Evolutionary conservation across 2,797 vertebrate genomes (phyloP), one percentile per base, ranked within the genome.

Genomic region (Craterocephalus amniculus): DNA sequence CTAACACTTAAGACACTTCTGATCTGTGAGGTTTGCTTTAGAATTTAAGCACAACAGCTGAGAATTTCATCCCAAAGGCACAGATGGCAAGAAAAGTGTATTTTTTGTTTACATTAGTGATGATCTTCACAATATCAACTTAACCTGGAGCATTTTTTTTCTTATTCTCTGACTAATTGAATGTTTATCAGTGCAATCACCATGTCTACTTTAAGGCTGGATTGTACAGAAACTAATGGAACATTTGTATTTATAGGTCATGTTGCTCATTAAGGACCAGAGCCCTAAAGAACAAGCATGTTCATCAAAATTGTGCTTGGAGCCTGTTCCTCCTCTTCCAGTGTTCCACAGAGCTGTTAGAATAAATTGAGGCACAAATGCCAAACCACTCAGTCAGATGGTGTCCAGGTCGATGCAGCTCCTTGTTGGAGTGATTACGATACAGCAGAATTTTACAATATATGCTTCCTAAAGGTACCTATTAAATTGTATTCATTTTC

Each of bases 161-260:
- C 20, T n/a, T 43, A 29, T 27, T 51, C 22, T 51, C 34, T 63
- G 26, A 27, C 13, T 62, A 29, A 56, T 24, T 57, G 57, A 14
- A 22, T 36, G 49, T 63, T 66, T 70, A 74, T 76, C 62, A 70
- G 58, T 58, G 43, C 61, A 73, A 63, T 64, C 0, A 70, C 31
- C 16, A 51, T 43, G 55, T 40, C 48, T 22, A 34, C 57, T 9
- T 13, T 6, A 26, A 24, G 22, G 68, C 4, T 72, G n/a, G 40
- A 67, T 59, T 31, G 58, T 36, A 62, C 48, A 60, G 34, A 70
- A 66, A 20, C 9, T 20, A 20, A 9, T 8, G 7, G 43, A 66
- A 72, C 65, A 73, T 71, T 48, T 66, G 24, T 63, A 60, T 57
- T 49, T 70, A 66, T 76, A 81, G 80, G 81, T 81, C 78, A 86